Evolutionary conservation across 35 echinoderm and acorn worm genomes (phyloP).

Genomic region (Lytechinus variegatus): DNA sequence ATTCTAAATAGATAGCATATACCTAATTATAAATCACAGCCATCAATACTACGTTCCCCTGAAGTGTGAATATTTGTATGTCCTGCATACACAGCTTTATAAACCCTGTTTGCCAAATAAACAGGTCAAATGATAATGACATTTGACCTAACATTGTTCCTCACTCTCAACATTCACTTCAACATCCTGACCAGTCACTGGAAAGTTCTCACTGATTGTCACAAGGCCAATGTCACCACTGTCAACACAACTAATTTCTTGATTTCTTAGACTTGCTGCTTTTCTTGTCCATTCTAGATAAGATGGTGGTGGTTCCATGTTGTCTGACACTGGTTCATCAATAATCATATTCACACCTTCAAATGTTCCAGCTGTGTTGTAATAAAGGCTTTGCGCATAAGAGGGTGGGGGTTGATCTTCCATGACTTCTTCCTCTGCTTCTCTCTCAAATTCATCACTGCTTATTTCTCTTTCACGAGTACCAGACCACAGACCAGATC

Average conservation of each 20-base stretch:
- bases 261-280: background rate
- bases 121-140: background rate
- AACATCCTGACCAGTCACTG: background rate
- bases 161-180: background rate
- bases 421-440: background rate
- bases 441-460: background rate
- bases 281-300: background rate
- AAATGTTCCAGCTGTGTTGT: background rate
- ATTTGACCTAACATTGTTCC: background rate
- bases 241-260: background rate
- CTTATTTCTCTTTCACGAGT: background rate
- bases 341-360: background rate
- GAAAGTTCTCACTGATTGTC: background rate
- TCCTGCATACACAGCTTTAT: background rate
- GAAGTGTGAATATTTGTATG: background rate
- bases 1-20: background rate
- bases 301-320: background rate
- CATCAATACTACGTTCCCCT: background rate
- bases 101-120: background rate
- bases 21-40: background rate
- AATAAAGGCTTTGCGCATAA: background rate
- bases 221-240: background rate
- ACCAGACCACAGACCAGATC: background rate
- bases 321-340: background rate
- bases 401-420: background rate